phyloP scores from a whole-genome alignment of 92 coral and sea anemone genomes.

The Pocillopora meandrina region DNA sequence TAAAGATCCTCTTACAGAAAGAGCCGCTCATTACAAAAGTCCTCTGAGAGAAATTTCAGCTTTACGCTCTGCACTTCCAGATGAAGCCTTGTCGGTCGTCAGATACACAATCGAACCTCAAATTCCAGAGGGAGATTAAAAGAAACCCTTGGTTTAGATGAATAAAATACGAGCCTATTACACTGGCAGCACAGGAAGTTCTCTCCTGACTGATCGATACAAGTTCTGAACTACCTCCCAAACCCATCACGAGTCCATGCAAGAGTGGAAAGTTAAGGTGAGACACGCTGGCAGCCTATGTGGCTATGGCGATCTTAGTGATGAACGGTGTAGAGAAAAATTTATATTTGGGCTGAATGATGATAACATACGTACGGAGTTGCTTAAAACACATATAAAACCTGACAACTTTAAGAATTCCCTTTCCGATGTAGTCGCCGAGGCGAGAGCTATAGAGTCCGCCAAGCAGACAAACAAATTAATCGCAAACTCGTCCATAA shows the following conservation, averaged over 20 bases:
- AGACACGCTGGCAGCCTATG: constrained; percentile 38
- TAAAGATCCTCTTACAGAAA: constrained; percentile 49
- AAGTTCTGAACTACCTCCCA: constrained; percentile 36
- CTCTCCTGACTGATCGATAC: constrained; percentile 28
- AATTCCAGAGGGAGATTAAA: constrained; percentile 34
- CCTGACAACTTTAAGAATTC: constrained; percentile 38
- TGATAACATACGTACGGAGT: constrained; percentile 44
- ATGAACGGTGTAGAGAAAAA: constrained; percentile 26
- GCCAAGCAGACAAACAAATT: constrained; percentile 17
- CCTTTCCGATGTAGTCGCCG: constrained; percentile 45
- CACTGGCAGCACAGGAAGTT: constrained; percentile 37
- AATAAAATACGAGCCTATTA: constrained; percentile 33
- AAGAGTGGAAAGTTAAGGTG: constrained; percentile 58
- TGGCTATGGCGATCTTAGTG: constrained; percentile 26
- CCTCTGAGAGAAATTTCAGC: constrained; percentile 36
- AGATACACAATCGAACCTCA: constrained; percentile 55
- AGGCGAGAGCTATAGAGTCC: constrained; percentile 13
- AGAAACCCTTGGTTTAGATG: constrained; percentile 64
- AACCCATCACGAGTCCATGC: constrained; percentile 29
- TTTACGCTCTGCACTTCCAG: constrained; percentile 45
- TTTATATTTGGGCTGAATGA: constrained; percentile 43
- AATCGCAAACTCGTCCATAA: constrained; percentile 27
- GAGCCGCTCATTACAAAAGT: constrained; percentile 38
- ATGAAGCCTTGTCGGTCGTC: constrained; percentile 49
- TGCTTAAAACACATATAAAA: constrained; percentile 48